These are phyloP conservation scores for Carcina quercana DNA, from an alignment of 2,888 invertebrate species.

Conservation along the genomic window DNA sequence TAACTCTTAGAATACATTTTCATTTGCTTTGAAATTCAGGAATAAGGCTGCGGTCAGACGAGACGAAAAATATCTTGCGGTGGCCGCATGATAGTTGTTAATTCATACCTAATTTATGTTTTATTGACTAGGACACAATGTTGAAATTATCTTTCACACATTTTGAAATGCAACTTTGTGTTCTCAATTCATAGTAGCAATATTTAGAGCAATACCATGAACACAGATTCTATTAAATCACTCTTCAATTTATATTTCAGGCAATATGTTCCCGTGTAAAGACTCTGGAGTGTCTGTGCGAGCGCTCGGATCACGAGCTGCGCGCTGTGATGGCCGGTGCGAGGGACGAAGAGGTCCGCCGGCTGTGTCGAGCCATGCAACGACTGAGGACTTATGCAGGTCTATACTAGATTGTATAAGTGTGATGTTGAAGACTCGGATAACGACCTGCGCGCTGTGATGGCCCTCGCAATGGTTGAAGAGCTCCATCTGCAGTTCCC, in stretches of 20 bases:
- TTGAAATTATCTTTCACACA: not conserved
- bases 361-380: constrained; percentile 88
- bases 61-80: no score
- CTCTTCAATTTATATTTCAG: constrained; percentile 59
- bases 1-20: no score
- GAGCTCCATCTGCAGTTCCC: no score
- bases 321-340: constrained; percentile 80
- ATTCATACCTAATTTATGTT: no score
- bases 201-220: no score
- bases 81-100: no score
- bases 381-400: constrained; percentile 91
- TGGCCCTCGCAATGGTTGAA: not conserved
- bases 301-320: constrained; percentile 89
- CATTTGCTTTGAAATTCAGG: no score
- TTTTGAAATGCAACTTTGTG: not conserved
- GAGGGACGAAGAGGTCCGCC: constrained; percentile 86
- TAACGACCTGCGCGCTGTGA: not conserved
- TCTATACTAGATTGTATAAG: no score
- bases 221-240: no score
- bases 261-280: constrained; percentile 81
- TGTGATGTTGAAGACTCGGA: constrained; percentile 10
- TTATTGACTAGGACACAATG: not conserved
- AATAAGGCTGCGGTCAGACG: no score
- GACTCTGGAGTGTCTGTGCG: constrained; percentile 87
- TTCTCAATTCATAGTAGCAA: no score